Conservation (phyloP, 2,888 invertebrate species). For the Biston betularia region DNA sequence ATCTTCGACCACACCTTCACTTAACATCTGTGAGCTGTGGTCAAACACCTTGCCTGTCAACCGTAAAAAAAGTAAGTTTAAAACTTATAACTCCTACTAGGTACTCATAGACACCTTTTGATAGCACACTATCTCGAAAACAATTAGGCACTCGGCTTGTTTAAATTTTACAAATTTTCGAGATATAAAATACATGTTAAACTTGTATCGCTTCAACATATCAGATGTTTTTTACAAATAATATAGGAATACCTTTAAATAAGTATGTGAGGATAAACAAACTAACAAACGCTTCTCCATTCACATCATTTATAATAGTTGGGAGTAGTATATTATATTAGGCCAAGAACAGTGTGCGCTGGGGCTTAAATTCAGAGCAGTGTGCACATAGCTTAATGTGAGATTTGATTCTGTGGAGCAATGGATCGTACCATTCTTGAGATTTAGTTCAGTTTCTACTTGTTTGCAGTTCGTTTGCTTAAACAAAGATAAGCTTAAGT, state of each 20-base stretch:
- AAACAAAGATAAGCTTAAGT: conserved; percentile 4
- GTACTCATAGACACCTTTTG: too few species aligned
- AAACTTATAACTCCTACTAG: too few species aligned
- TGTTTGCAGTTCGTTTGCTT: conserved; percentile 23
- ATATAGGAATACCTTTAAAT: neutral
- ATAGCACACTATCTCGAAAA: too few species aligned
- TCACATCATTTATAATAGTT: conserved; percentile 1
- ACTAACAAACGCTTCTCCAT: neutral
- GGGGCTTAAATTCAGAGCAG: conserved; percentile 33
- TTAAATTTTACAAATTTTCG: too few species aligned
- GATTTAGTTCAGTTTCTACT: conserved; percentile 24
- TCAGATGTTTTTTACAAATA: neutral
- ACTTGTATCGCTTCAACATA: neutral
- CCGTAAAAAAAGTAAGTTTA: too few species aligned
- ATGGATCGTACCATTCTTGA: conserved; percentile 37
- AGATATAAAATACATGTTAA: neutral
- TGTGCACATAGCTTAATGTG: conserved; percentile 37
- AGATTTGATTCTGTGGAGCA: conserved; percentile 44
- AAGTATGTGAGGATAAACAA: neutral
- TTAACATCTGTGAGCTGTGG: too few species aligned
- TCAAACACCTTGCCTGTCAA: too few species aligned
- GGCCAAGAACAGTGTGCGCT: conserved; percentile 45
- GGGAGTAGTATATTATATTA: conserved; percentile 67
- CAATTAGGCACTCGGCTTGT: too few species aligned
- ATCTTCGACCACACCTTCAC: too few species aligned